Evolutionary conservation across 2,888 invertebrate genomes (phyloP).

Genomic region (Drosophila siamana): DNA sequence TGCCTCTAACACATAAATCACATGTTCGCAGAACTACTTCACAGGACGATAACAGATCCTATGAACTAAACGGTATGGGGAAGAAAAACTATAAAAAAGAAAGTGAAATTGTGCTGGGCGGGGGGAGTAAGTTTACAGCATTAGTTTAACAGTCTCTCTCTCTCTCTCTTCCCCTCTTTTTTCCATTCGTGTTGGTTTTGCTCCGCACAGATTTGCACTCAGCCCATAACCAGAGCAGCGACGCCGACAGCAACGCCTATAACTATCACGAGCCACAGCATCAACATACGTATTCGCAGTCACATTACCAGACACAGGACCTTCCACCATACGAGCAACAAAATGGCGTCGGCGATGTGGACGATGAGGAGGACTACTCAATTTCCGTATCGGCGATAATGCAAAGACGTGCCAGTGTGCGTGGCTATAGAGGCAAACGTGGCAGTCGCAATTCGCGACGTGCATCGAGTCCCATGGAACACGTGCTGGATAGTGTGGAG

Average conservation of each 20-base stretch:
- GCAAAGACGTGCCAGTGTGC: slow-evolving; percentile 91
- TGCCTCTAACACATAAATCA: slow-evolving; percentile 18
- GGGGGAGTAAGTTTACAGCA: background rate
- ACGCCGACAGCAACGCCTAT: slow-evolving; percentile 56
- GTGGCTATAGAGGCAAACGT: slow-evolving; percentile 88
- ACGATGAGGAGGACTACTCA: slow-evolving; percentile 94
- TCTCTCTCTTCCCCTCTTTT: too few species aligned
- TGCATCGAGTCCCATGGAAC: slow-evolving; percentile 87
- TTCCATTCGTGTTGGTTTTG: background rate
- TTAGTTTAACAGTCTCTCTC: slow-evolving; percentile 1
- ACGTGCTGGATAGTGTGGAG: slow-evolving; percentile 84
- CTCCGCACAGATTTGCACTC: slow-evolving; percentile 54
- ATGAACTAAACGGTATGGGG: slow-evolving; percentile 65
- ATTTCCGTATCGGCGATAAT: slow-evolving; percentile 94
- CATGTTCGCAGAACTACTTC: slow-evolving; percentile 62
- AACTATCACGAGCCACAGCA: slow-evolving; percentile 45
- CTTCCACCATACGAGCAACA: slow-evolving; percentile 30
- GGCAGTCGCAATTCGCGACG: slow-evolving; percentile 86
- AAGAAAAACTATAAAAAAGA: background rate
- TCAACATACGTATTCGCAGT: background rate
- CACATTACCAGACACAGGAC: slow-evolving; percentile 23
- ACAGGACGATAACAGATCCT: slow-evolving; percentile 68
- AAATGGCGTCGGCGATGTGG: slow-evolving; percentile 65
- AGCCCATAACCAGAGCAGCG: slow-evolving; percentile 59
- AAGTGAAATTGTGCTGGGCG: background rate